Evolutionary conservation across 2,888 invertebrate species (phyloP).

Genomic region (Pristionchus fissidentatus): DNA sequence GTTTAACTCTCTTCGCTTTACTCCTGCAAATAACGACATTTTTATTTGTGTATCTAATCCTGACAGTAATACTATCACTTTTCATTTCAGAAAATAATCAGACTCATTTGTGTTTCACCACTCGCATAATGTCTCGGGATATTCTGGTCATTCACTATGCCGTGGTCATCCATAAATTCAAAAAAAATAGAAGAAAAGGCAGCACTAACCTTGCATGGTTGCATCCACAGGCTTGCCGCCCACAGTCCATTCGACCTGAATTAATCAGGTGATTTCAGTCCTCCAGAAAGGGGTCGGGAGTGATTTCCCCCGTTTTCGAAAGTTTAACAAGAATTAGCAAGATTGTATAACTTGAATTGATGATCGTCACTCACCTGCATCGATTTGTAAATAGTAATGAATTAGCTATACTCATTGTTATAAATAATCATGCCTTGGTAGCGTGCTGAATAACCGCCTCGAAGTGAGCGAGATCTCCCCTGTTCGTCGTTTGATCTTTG

Average conservation of each 20-base stretch:
- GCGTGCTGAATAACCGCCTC: conserved; percentile 68
- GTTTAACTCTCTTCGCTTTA: no score
- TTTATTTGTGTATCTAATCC: no score
- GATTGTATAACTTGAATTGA: no score
- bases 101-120: background rate
- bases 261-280: background rate
- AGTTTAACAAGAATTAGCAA: no score
- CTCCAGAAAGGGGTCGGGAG: no score
- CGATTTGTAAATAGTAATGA: background rate
- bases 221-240: conserved; percentile 14
- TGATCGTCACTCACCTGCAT: no score
- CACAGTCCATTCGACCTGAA: conserved; percentile 46
- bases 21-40: no score
- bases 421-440: conserved; percentile 52
- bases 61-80: no score
- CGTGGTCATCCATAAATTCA: background rate
- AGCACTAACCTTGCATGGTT: conserved; percentile 8
- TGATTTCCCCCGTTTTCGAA: no score
- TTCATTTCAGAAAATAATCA: no score
- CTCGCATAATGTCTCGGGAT: background rate
- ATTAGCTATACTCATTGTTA: background rate
- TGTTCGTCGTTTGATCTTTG: conserved; percentile 78
- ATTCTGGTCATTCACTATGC: background rate
- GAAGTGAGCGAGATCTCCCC: conserved; percentile 80
- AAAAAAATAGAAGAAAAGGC: background rate